Percentiles rank a stretch among this genome's conserved stretches.
Conservation (phyloP, 2,113 vertebrate genomes). For the Carassius gibelio region DNA sequence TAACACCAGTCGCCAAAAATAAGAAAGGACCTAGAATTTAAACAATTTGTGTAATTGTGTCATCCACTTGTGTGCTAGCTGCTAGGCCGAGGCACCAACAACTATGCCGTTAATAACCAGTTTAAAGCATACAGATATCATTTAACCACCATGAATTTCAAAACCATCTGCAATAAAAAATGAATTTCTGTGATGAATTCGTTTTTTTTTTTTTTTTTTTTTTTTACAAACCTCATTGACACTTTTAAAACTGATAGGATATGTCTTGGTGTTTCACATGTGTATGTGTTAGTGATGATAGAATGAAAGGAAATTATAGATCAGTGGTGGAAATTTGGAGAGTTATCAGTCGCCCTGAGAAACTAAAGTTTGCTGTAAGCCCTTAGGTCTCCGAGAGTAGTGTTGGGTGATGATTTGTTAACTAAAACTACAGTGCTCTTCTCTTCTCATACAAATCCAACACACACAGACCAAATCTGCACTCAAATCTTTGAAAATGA, state of each 20-base stretch:
- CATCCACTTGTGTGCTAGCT: no score
- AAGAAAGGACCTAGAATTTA: no score
- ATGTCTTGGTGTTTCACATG: not conserved
- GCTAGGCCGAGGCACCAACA: no score
- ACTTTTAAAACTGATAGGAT: not conserved
- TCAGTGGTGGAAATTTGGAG: not conserved
- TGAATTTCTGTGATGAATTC: no score
- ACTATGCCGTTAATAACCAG: no score
- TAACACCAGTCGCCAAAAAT: no score
- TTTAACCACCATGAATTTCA: no score
- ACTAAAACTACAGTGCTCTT: constrained; percentile 47
- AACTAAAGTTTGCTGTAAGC: constrained; percentile 26
- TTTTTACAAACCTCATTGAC: not conserved
- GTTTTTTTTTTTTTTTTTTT: no score
- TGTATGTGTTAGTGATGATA: not conserved
- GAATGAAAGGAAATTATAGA: constrained; percentile 30
- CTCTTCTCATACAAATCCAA: constrained; percentile 2
- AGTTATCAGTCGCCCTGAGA: constrained; percentile 11
- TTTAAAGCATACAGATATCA: no score
- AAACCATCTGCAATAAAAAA: no score
- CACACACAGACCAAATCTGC: constrained; percentile 34
- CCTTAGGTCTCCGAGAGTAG: constrained; percentile 53
- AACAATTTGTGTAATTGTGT: no score
- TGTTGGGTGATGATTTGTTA: constrained; percentile 53
- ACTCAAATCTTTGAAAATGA: constrained; percentile 57